Evolutionary conservation across 2,888 invertebrate genomes (phyloP).

Genomic region (Galerucella pusilla): DNA sequence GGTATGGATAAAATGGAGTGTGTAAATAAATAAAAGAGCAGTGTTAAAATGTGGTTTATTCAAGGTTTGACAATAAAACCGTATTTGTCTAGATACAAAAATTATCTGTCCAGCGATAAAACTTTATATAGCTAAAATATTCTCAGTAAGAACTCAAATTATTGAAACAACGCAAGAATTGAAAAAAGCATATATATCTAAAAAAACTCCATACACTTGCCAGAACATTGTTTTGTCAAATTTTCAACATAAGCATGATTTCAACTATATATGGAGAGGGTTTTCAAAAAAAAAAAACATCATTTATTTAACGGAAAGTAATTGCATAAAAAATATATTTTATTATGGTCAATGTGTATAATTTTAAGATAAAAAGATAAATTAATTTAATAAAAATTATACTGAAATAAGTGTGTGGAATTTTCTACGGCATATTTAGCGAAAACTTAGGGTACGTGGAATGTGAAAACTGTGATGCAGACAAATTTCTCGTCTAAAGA

Average conservation of each 20-base stretch:
- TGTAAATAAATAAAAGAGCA: slow-evolving; percentile 7
- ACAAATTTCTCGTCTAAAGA: slow-evolving; percentile 43
- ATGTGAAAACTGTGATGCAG: slow-evolving; percentile 51
- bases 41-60: slow-evolving; percentile 33
- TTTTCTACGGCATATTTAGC: slow-evolving; percentile 39
- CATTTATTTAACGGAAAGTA: too few relatives aligned
- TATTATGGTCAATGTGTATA: background rate
- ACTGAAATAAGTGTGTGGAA: background rate
- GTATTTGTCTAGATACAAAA: slow-evolving; percentile 28
- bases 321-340: background rate
- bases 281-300: too few relatives aligned
- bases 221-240: background rate
- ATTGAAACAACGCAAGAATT: slow-evolving; percentile 16
- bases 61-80: slow-evolving; percentile 20
- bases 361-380: background rate
- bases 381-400: background rate
- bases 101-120: slow-evolving; percentile 30
- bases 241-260: background rate
- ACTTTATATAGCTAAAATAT: slow-evolving; percentile 26
- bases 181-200: slow-evolving; percentile 8
- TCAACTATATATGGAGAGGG: too few relatives aligned
- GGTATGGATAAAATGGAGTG: background rate
- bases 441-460: slow-evolving; percentile 50
- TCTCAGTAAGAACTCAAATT: slow-evolving; percentile 20
- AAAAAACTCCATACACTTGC: background rate